A percentile compares a stretch with the other conserved stretches of the same genome.
These are phyloP conservation scores for Phoeniculus purpureus DNA, from an alignment of 2,797 vertebrate species.

Conservation along the genomic window DNA sequence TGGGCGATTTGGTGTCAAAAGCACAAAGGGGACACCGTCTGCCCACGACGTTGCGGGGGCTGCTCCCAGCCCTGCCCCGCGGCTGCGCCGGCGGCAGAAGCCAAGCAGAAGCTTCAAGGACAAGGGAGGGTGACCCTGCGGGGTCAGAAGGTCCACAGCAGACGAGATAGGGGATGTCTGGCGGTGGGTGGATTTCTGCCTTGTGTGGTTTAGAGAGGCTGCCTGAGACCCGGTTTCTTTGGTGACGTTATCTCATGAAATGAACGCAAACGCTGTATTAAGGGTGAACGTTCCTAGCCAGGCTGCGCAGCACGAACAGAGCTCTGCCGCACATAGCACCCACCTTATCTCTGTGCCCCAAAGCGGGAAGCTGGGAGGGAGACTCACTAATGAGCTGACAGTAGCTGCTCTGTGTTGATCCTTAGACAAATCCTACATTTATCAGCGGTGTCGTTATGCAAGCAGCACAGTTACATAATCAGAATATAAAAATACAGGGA, in stretches of 20 bases:
- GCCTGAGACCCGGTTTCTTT: neutral
- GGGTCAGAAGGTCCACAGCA: neutral
- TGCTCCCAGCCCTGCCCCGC: neutral
- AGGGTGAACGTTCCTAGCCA: neutral
- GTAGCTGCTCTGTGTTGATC: neutral
- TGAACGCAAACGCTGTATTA: neutral
- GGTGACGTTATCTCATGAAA: neutral
- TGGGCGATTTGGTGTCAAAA: neutral
- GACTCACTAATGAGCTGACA: neutral
- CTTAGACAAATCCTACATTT: slow-evolving; percentile 38
- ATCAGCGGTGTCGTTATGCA: slow-evolving; percentile 36
- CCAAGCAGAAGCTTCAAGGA: neutral
- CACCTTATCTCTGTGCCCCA: neutral
- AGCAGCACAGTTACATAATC: slow-evolving; percentile 61
- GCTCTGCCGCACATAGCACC: neutral
- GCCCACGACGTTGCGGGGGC: neutral
- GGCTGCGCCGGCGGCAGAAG: neutral
- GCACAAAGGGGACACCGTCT: neutral
- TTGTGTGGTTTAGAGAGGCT: neutral
- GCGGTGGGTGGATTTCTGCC: neutral
- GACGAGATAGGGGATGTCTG: neutral
- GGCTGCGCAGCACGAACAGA: neutral
- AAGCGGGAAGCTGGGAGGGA: neutral
- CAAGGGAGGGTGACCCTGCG: neutral
- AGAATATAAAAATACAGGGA: neutral